Percentiles rank a stretch among this genome's conserved stretches.
These are phyloP conservation scores for Pandion haliaetus DNA, from an alignment of 2,113 vertebrate species.

Conservation along the genomic window DNA sequence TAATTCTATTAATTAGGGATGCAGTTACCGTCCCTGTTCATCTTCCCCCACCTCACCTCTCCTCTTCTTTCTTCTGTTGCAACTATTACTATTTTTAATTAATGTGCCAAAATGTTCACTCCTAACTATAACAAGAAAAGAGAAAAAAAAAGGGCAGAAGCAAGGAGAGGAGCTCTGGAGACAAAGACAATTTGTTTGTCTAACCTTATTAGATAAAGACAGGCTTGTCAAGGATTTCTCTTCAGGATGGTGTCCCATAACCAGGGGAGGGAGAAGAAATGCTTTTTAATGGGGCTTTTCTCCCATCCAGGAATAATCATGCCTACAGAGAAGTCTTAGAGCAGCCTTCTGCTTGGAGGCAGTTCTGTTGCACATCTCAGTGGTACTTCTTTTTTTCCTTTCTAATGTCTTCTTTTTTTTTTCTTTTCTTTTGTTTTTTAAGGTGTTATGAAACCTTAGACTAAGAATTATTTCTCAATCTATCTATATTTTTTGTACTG, in stretches of 20 bases:
- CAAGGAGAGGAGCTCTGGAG: neutral
- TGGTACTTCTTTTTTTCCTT: neutral
- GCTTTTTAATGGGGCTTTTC: conserved; percentile 3
- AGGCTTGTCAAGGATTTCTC: conserved; percentile 5
- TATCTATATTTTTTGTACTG: neutral
- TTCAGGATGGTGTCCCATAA: neutral
- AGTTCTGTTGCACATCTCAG: neutral
- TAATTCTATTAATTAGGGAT: conserved; percentile 69
- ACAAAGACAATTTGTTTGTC: conserved; percentile 6
- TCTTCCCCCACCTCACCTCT: conserved; percentile 17
- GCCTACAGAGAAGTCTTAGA: neutral
- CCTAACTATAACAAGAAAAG: conserved; percentile 29
- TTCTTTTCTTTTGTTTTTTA: neutral
- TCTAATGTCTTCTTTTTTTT: neutral
- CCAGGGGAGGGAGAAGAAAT: neutral
- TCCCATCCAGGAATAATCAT: neutral
- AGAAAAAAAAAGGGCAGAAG: conserved; percentile 19
- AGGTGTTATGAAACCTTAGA: neutral
- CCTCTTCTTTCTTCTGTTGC: conserved; percentile 36
- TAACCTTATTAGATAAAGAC: conserved; percentile 3
- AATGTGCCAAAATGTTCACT: conserved; percentile 59
- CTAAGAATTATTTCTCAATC: neutral
- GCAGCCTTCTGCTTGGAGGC: neutral
- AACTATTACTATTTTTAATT: conserved; percentile 72
- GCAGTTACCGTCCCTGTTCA: conserved; percentile 23